phyloP scores from a whole-genome alignment of 1,140 invertebrate species.

The Aphelenchoides avenae region DNA sequence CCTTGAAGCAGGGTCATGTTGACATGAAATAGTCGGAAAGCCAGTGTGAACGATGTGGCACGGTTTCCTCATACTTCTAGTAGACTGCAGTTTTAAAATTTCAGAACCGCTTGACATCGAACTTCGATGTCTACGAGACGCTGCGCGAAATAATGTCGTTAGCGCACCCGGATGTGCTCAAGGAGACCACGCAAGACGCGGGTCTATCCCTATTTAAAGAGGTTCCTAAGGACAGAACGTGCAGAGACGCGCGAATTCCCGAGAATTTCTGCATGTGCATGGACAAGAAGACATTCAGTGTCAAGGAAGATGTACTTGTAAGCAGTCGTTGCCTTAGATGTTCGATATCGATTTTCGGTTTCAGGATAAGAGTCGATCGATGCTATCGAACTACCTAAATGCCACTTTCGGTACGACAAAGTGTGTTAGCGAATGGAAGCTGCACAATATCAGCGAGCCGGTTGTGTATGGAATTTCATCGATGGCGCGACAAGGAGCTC shows the following conservation, averaged over 20 bases:
- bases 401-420: too few relatives aligned
- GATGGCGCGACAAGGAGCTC: too few relatives aligned
- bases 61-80: background rate
- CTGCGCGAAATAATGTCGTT: slow-evolving; percentile 42
- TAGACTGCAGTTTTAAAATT: slow-evolving; percentile 8
- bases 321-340: too few relatives aligned
- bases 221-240: slow-evolving; percentile 39
- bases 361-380: too few relatives aligned
- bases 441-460: too few relatives aligned
- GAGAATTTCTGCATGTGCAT: slow-evolving; percentile 49
- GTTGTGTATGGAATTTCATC: too few relatives aligned
- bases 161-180: slow-evolving; percentile 1
- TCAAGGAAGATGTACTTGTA: too few relatives aligned
- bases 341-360: too few relatives aligned
- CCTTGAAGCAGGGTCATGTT: too few relatives aligned
- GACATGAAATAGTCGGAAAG: background rate
- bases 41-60: background rate
- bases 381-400: too few relatives aligned
- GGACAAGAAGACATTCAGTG: too few relatives aligned
- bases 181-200: slow-evolving; percentile 8
- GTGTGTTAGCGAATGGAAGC: too few relatives aligned
- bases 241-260: slow-evolving; percentile 39
- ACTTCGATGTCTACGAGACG: slow-evolving; percentile 53
- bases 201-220: slow-evolving; percentile 37
- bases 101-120: slow-evolving; percentile 36